phyloP scores from a whole-genome alignment of 2,888 invertebrate species.

The Parascotia fuliginaria region DNA sequence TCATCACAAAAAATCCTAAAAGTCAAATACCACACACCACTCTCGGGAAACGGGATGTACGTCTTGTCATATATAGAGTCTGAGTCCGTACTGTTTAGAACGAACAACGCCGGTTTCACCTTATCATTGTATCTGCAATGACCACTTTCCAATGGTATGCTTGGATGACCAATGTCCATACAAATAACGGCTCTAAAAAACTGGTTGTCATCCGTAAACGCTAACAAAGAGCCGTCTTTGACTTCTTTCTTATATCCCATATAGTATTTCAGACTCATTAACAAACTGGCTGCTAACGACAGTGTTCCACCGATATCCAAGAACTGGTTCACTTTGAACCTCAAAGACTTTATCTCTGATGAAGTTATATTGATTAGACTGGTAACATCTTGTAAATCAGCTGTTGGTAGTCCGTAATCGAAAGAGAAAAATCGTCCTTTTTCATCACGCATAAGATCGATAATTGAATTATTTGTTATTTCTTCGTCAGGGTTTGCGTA shows the following conservation, averaged over 20 bases:
- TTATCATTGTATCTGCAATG: slow-evolving; percentile 85
- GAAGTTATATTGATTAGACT: slow-evolving; percentile 89
- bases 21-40: slow-evolving; percentile 93
- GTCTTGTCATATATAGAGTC: slow-evolving; percentile 87
- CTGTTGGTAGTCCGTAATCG: slow-evolving; percentile 89
- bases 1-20: slow-evolving; percentile 89
- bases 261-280: slow-evolving; percentile 84
- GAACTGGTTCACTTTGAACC: slow-evolving; percentile 89
- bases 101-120: slow-evolving; percentile 84
- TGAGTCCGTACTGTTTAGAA: slow-evolving; percentile 88
- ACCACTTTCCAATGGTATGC: slow-evolving; percentile 87
- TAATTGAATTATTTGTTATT: slow-evolving; percentile 56
- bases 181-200: slow-evolving; percentile 87
- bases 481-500: slow-evolving; percentile 57
- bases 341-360: slow-evolving; percentile 87
- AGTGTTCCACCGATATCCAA: slow-evolving; percentile 93
- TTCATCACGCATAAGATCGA: slow-evolving; percentile 84
- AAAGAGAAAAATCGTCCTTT: slow-evolving; percentile 91
- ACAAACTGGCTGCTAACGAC: slow-evolving; percentile 89
- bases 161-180: slow-evolving; percentile 85
- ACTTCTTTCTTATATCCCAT: slow-evolving; percentile 73
- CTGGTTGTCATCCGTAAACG: slow-evolving; percentile 77
- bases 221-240: slow-evolving; percentile 60
- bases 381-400: slow-evolving; percentile 87
- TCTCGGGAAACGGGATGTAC: slow-evolving; percentile 93